A percentile compares a stretch with the other conserved stretches of the same genome.
phyloP scores from a whole-genome alignment of 2,888 invertebrate genomes.

The Drosophila nigricruria region DNA sequence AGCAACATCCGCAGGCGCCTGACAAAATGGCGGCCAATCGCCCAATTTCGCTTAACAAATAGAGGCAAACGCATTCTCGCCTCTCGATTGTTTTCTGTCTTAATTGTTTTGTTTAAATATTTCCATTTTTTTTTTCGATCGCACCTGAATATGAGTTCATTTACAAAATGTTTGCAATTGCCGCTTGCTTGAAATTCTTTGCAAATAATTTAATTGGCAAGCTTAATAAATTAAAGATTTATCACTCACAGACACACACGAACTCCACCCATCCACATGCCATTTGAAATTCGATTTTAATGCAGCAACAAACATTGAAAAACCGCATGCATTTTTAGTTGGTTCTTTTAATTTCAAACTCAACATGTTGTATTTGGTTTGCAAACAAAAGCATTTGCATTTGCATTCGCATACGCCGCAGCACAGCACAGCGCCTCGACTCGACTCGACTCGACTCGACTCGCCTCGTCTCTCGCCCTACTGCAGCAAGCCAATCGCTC shows the following conservation, averaged over 20 bases:
- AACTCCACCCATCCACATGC: conserved; percentile 5
- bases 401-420: conserved; percentile 24
- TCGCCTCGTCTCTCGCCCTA: background rate
- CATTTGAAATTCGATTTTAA: conserved; percentile 59
- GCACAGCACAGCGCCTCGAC: background rate
- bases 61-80: conserved; percentile 42
- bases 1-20: background rate
- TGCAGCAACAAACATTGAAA: conserved; percentile 36
- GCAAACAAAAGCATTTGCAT: conserved; percentile 42
- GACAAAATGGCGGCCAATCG: conserved; percentile 34
- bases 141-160: background rate
- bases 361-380: conserved; percentile 37
- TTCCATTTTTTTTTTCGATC: background rate
- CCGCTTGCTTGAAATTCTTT: background rate
- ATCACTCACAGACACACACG: background rate
- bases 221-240: conserved; percentile 10
- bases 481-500: background rate
- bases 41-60: conserved; percentile 70
- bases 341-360: conserved; percentile 44
- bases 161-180: background rate
- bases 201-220: conserved; percentile 6
- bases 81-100: background rate
- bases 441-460: background rate
- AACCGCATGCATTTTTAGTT: conserved; percentile 39
- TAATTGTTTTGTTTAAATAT: conserved; percentile 30